These are phyloP conservation scores for Cactoblastis cactorum DNA, from an alignment of 2,888 invertebrate genomes.

Conservation along the genomic window DNA sequence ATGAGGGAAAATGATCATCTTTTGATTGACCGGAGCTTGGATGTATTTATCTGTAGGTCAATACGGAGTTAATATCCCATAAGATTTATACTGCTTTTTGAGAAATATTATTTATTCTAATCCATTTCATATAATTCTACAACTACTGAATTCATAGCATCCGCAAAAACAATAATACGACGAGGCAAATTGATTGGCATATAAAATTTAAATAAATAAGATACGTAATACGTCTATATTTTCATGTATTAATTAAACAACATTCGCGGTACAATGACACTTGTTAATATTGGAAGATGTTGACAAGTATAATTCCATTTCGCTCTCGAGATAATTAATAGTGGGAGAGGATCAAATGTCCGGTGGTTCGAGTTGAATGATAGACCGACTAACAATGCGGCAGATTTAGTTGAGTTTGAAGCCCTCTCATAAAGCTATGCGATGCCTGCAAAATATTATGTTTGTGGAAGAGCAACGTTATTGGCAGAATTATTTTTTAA, in stretches of 20 bases:
- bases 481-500: too few species aligned
- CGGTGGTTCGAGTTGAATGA: conserved; percentile 53
- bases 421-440: conserved; percentile 9
- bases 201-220: neutral
- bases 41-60: too few species aligned
- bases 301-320: conserved; percentile 13
- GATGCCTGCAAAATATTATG: neutral
- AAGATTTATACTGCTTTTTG: too few species aligned
- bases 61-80: too few species aligned
- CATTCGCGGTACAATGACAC: neutral
- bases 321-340: conserved; percentile 25
- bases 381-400: conserved; percentile 54
- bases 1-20: too few species aligned
- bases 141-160: too few species aligned
- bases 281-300: conserved; percentile 1
- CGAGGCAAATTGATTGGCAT: neutral
- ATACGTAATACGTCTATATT: neutral
- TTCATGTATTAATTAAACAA: neutral
- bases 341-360: conserved; percentile 40
- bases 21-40: too few species aligned
- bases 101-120: too few species aligned
- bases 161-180: too few species aligned
- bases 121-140: too few species aligned
- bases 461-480: neutral
- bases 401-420: conserved; percentile 31